Conservation (phyloP, 2,113 vertebrate genomes). For the Chamaetylas fuelleborni region DNA sequence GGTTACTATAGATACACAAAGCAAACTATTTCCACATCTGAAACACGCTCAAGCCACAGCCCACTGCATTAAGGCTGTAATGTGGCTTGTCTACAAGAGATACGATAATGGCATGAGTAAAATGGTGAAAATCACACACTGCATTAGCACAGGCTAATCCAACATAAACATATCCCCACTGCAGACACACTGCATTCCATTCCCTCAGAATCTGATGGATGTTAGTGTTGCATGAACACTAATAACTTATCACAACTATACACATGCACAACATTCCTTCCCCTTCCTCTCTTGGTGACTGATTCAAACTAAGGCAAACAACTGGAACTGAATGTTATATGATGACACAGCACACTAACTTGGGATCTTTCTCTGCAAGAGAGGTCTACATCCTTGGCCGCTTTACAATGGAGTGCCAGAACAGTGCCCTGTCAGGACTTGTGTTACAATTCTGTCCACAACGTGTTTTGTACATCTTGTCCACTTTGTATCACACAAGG, state of each 20-base stretch:
- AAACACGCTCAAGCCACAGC: not conserved
- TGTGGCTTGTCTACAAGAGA: not conserved
- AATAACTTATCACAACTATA: not conserved
- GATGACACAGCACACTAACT: not conserved
- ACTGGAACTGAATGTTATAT: not conserved
- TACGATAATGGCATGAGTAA: not conserved
- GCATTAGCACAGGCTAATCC: not conserved
- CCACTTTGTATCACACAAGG: not conserved
- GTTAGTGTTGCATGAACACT: not conserved
- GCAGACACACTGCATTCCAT: not conserved
- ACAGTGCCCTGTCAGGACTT: not conserved
- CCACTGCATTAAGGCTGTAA: not conserved
- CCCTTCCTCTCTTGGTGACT: not conserved
- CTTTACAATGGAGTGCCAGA: not conserved
- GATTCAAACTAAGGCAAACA: not conserved
- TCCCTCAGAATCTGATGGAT: not conserved
- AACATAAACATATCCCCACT: not conserved
- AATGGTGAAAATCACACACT: not conserved
- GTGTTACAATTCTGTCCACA: not conserved
- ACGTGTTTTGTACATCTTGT: not conserved
- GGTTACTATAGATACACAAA: constrained; percentile 37
- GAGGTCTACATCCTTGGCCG: not conserved
- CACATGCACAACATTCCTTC: not conserved
- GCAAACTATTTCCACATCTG: not conserved
- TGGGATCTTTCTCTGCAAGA: not conserved